phyloP scores from a whole-genome alignment of 2,113 vertebrate species.

The Acanthochromis polyacanthus region DNA sequence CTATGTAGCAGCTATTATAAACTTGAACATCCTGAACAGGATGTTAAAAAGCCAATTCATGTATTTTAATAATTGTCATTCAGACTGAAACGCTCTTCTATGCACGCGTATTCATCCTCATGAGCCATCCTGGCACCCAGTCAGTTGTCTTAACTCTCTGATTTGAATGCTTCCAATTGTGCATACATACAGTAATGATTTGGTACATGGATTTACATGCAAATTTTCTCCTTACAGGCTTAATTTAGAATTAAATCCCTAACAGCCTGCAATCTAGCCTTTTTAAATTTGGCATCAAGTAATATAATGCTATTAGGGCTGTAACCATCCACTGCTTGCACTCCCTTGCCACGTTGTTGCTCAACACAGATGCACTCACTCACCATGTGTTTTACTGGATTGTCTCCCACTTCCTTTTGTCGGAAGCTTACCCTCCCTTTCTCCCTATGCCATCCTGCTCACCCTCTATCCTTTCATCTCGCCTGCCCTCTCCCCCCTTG shows the following conservation, averaged over 20 bases:
- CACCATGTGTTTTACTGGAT: conserved; percentile 75
- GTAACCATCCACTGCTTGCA: conserved; percentile 62
- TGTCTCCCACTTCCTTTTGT: conserved; percentile 79
- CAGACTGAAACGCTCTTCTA: not conserved
- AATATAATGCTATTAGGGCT: conserved; percentile 68
- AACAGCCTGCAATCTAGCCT: conserved; percentile 65
- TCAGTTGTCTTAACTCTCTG: conserved; percentile 30
- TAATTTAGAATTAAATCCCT: conserved; percentile 72
- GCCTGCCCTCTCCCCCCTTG: conserved; percentile 53
- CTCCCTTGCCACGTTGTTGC: conserved; percentile 36
- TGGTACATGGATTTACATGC: conserved; percentile 69
- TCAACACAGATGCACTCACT: conserved; percentile 24
- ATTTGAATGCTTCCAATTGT: conserved; percentile 60
- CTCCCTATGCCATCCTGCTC: conserved; percentile 64
- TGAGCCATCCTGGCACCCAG: conserved; percentile 16
- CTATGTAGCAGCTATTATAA: conserved; percentile 16
- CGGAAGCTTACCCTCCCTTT: conserved; percentile 75
- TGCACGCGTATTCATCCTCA: conserved; percentile 1
- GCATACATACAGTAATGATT: conserved; percentile 36
- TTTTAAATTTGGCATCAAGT: conserved; percentile 68
- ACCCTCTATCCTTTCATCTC: conserved; percentile 53
- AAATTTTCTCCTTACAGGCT: conserved; percentile 56
- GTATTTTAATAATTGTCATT: conserved; percentile 28
- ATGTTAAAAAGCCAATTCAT: conserved; percentile 18
- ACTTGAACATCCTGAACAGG: conserved; percentile 16